Percentiles rank a stretch among this genome's conserved stretches.
Conservation (phyloP, 2,797 vertebrate genomes). For the Kryptolebias ocellatus region DNA sequence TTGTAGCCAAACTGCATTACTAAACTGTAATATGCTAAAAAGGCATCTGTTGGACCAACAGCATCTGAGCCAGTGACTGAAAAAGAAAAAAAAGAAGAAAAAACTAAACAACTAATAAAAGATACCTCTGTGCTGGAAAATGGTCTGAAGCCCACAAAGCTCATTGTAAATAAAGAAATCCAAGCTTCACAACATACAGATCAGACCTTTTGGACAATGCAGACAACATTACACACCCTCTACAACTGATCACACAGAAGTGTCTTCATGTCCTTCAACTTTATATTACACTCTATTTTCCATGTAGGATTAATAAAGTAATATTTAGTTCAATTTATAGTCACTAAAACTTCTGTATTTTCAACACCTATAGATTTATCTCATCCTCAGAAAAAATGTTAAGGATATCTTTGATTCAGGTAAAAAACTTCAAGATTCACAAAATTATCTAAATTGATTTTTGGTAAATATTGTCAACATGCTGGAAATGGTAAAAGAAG, state of each 20-base stretch:
- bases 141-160: too few species aligned
- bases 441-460: neutral
- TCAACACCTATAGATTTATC: neutral
- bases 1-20: neutral
- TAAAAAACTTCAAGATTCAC: neutral
- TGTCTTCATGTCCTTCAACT: too few species aligned
- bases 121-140: too few species aligned
- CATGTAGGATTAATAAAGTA: neutral
- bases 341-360: neutral
- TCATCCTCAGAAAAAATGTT: neutral
- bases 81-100: neutral
- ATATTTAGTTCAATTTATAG: neutral
- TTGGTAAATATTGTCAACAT: neutral
- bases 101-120: neutral
- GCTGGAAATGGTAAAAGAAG: neutral
- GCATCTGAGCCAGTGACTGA: neutral
- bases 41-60: neutral
- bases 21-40: neutral
- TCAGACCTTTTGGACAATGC: too few species aligned
- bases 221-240: too few species aligned
- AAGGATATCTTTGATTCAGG: too few species aligned
- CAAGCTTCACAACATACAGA: too few species aligned
- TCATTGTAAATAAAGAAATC: too few species aligned
- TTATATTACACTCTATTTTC: neutral
- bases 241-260: too few species aligned